Conservation (phyloP, 2,797 vertebrate species). For the Poeciliopsis presidionis region DNA sequence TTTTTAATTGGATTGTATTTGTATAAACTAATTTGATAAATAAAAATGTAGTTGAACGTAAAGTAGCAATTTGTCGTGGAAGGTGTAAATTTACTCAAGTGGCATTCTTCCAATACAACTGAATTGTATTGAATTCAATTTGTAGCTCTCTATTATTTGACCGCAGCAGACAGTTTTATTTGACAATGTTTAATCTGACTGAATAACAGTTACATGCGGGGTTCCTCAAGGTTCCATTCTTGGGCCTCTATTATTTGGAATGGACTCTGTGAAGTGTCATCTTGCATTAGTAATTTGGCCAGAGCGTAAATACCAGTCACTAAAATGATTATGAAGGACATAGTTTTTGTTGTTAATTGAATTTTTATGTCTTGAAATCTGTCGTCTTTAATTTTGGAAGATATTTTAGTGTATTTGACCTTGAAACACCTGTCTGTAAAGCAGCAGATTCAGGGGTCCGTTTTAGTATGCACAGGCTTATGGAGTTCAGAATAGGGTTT, state of each 20-base stretch:
- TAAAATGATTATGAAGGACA: neutral
- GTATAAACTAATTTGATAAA: neutral
- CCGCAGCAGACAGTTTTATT: neutral
- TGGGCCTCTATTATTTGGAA: neutral
- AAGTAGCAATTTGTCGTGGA: neutral
- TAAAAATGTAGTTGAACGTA: neutral
- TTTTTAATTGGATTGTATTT: neutral
- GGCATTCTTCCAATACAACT: neutral
- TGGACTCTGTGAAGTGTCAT: neutral
- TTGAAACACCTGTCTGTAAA: neutral
- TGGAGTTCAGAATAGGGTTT: neutral
- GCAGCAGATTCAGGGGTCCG: neutral
- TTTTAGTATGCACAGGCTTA: neutral
- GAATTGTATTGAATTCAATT: neutral
- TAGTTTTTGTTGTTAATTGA: neutral
- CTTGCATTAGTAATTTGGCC: neutral
- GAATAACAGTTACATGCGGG: neutral
- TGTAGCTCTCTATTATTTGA: neutral
- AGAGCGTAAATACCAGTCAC: neutral
- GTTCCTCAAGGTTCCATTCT: neutral
- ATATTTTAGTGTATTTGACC: neutral
- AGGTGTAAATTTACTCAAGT: neutral
- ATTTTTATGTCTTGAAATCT: neutral
- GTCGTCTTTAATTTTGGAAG: neutral
- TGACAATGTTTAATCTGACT: neutral